Evolutionary conservation across 37 sponge, comb jelly and placozoan species (phyloP).

Genomic region (Chondrilla cf. caribensis): DNA sequence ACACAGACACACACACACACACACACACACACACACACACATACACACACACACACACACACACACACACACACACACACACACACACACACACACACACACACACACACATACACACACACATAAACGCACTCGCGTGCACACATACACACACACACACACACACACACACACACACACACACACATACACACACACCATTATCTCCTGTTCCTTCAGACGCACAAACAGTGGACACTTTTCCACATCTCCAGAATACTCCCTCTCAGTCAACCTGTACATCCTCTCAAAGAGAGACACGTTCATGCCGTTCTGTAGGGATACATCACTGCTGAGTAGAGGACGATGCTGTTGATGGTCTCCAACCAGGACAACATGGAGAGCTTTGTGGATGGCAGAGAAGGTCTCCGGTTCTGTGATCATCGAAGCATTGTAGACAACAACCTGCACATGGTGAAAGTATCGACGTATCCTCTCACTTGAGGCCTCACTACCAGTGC

Average conservation of each 20-base stretch:
- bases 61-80: too few relatives aligned
- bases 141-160: too few relatives aligned
- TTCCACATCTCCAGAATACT: not conserved
- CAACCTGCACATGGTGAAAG: conserved; percentile 38
- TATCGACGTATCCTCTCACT: conserved; percentile 22
- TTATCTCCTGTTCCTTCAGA: too few relatives aligned
- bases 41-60: too few relatives aligned
- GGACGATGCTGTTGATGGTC: conserved; percentile 30
- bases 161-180: too few relatives aligned
- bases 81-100: not conserved
- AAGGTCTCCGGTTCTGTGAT: conserved; percentile 69
- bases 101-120: not conserved
- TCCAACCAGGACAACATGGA: conserved; percentile 62
- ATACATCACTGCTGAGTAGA: not conserved
- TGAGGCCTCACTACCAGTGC: conserved; percentile 59
- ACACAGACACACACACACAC: too few relatives aligned
- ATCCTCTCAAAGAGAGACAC: conserved; percentile 9
- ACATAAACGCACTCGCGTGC: not conserved
- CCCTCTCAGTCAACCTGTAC: not conserved
- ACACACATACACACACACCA: too few relatives aligned
- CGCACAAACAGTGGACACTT: too few relatives aligned
- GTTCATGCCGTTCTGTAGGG: not conserved
- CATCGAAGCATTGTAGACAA: conserved; percentile 75
- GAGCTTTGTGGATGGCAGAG: conserved; percentile 43
- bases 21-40: too few relatives aligned